Base-by-base conservation (phyloP, 2,888 invertebrate species). In the Pandemis corylana region DNA sequence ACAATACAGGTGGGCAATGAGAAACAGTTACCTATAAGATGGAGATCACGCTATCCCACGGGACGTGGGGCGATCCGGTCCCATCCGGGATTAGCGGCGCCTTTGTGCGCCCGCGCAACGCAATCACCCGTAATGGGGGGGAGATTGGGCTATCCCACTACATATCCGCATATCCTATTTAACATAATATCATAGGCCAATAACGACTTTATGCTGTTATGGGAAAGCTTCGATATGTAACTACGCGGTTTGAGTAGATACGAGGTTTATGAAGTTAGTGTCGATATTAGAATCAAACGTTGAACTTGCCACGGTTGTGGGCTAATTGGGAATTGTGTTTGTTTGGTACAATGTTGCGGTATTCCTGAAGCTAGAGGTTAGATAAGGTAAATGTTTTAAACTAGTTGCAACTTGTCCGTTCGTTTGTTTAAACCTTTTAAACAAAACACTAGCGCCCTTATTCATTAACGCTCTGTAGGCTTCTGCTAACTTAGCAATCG, bases 61-160 rank as follows among this genome's bases (percentile, higher is more conserved):
- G 12, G 66, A 73, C 74, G 66, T 85, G 87, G 82, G 88, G 86
- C 41, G 49, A 67, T 66, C 71, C 62, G 36, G 51, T 73, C 77
- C 82, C 83, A 83, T 84, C 84, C 85, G 79, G 90, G 87, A 88
- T 86, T 85, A 85, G 72, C 90, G 88, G 89, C 83, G 83, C 82
- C 90, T 92, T 92, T 93, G 92, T 88, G 74, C 68, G 71, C 42
- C n/a, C 28, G 68, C 68, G 68, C 80, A 89, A 87, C 88, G 90
- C 90, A 92, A 91, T 92, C 92, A 67, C 53, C 59, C 76, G 85
- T 88, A 88, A 90, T 89, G 83, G 86, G 77, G 77, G 76, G 72
- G 72, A 61, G 67, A 78, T 77, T 72, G 71, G 46, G 66, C 28
- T 44, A 36, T 36, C 59, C 28, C 28, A 28, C 59, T 59, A 59